Conservation (phyloP, 1,140 invertebrate genomes). For the Cyclargus thomasi region DNA sequence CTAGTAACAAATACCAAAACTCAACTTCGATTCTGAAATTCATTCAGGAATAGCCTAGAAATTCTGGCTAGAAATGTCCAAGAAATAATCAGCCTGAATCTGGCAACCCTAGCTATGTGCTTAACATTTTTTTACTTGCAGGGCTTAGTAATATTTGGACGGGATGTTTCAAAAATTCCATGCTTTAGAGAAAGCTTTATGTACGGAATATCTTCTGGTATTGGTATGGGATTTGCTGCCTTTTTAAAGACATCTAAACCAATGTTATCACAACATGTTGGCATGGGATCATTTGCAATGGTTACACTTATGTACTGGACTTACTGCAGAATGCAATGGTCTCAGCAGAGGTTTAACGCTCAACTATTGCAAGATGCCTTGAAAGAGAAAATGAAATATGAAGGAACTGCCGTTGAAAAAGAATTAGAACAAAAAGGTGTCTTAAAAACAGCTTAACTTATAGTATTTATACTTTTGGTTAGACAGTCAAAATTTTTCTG, state of each 20-base stretch:
- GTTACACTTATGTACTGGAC: slow-evolving; percentile 77
- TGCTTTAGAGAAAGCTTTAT: slow-evolving; percentile 80
- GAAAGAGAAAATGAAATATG: slow-evolving; percentile 65
- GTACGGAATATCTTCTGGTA: slow-evolving; percentile 76
- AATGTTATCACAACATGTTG: slow-evolving; percentile 72
- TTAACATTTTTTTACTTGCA: slow-evolving; percentile 37
- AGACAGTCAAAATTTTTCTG: not conserved
- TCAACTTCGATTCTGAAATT: too few relatives aligned
- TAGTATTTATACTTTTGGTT: not conserved
- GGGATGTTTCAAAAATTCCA: slow-evolving; percentile 78
- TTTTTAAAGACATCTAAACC: slow-evolving; percentile 80
- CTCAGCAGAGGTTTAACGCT: slow-evolving; percentile 72
- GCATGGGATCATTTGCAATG: slow-evolving; percentile 72
- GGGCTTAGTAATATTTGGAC: slow-evolving; percentile 74
- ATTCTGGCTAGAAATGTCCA: too few relatives aligned
- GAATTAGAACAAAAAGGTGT: slow-evolving; percentile 59
- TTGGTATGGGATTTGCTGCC: slow-evolving; percentile 74
- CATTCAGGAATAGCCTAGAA: too few relatives aligned
- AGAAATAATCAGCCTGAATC: too few relatives aligned
- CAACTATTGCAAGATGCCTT: slow-evolving; percentile 67
- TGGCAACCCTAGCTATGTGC: too few relatives aligned
- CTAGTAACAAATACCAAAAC: too few relatives aligned
- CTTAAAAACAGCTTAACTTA: slow-evolving; percentile 51
- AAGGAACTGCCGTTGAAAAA: slow-evolving; percentile 66
- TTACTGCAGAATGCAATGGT: slow-evolving; percentile 74